Base-by-base conservation (phyloP, 1,140 invertebrate genomes). In the Idris sp. region DNA sequence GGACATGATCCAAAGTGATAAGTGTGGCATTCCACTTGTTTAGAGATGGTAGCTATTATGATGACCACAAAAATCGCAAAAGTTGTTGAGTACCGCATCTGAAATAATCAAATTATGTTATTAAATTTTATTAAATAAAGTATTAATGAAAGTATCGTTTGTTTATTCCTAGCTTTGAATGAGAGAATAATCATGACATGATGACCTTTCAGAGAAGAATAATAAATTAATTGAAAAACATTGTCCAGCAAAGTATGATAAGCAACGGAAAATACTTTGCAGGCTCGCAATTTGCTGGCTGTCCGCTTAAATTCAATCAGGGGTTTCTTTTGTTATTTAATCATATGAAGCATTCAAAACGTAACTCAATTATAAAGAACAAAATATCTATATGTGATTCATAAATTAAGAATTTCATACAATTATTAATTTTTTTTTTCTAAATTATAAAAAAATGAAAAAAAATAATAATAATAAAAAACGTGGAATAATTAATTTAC, bases 1-100 rank as follows among this genome's bases (percentile, higher is more conserved):
- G 93, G 93, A 81, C 93, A 95, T n/a, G 83, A 83, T n/a, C 93
- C 93, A 36, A 93, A 82, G 68, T 93, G 92, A 81, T 94, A 94
- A 0, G 91, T 90, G 74, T 94, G 93, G 40, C 76, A n/a, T n/a
- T n/a, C n/a, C n/a, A n/a, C n/a, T n/a, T n/a, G n/a, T n/a, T n/a
- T n/a, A n/a, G n/a, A n/a, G 59, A 40, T 78, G 75, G 10, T n/a
- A n/a, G 54, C 74, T 4, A 81, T 28, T 11, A 72, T 72, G 0
- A 84, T 35, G 14, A 65, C 76, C 44, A 69, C 72, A 26, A 83
- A 22, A 14, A 79, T 31, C 15, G 51, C 28, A 15, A 49, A 78
- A 38, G 65, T 36, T 13, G 54, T 75, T 33, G 81, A 31, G 4
- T 36, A 68, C 33, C 53, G 71, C 85, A 87, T 87, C 77, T 83